A percentile compares a stretch with the other conserved stretches of the same genome.
Evolutionary conservation across 2,888 invertebrate species (phyloP).

Genomic region (Candidula unifasciata): DNA sequence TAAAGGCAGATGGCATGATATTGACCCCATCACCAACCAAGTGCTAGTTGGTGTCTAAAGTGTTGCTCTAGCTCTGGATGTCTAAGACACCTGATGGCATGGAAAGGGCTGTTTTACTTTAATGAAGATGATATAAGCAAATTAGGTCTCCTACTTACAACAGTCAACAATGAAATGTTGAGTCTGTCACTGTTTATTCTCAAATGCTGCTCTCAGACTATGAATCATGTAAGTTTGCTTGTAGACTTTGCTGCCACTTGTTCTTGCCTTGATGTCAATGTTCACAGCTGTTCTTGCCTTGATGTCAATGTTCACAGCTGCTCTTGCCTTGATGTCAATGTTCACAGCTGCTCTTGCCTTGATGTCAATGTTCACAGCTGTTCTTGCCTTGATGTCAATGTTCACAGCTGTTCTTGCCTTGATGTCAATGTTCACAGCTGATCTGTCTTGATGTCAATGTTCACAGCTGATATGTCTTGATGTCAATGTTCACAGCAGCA

Average conservation of each 20-base stretch:
- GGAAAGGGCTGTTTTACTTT: too few species aligned
- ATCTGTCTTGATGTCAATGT: not conserved
- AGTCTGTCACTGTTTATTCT: not conserved
- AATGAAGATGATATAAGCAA: too few species aligned
- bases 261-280: not conserved
- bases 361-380: too few species aligned
- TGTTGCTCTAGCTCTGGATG: too few species aligned
- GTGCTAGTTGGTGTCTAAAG: too few species aligned
- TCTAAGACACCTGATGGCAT: too few species aligned
- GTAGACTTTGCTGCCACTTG: not conserved
- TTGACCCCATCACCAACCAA: too few species aligned
- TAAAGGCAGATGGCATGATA: too few species aligned
- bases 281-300: not conserved
- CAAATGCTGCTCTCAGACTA: slow-evolving; percentile 41
- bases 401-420: not conserved
- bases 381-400: not conserved
- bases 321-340: not conserved
- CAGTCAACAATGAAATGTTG: too few species aligned
- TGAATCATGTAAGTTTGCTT: slow-evolving; percentile 42
- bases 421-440: not conserved
- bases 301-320: not conserved
- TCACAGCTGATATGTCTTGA: not conserved
- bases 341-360: not conserved
- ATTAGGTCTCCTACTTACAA: too few species aligned
- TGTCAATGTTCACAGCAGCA: too few species aligned